Evolutionary conservation across 2,113 vertebrate genomes (phyloP).

Genomic region (Corythornis cristatus): DNA sequence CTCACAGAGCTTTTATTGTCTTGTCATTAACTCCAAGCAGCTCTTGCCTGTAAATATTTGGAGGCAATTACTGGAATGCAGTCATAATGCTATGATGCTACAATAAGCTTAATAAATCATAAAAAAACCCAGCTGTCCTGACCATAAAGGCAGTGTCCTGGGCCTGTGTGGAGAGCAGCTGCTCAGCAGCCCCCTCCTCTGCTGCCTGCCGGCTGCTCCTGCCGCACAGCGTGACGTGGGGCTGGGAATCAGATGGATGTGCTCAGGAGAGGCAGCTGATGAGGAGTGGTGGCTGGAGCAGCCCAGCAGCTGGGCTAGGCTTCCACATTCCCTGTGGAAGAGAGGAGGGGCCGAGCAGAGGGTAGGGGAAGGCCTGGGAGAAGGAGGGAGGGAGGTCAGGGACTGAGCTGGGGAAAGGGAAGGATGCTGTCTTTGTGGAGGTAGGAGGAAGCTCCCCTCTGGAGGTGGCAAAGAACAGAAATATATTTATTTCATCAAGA

Average conservation of each 20-base stretch:
- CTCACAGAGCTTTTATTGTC: neutral
- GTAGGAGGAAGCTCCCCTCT: neutral
- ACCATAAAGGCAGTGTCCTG: neutral
- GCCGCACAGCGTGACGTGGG: constrained; percentile 29
- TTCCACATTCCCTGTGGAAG: neutral
- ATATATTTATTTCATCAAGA: neutral
- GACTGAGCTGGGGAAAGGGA: neutral
- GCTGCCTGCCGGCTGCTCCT: constrained; percentile 69
- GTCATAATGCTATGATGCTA: neutral
- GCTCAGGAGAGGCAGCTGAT: constrained; percentile 51
- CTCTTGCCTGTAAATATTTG: constrained; percentile 47
- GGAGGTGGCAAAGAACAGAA: neutral
- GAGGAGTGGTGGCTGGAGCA: neutral
- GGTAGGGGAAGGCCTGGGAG: neutral
- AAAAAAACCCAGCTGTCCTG: constrained; percentile 32
- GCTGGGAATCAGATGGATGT: constrained; percentile 25
- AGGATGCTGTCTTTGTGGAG: neutral
- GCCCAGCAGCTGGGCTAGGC: constrained; percentile 53
- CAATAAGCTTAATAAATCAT: constrained; percentile 47
- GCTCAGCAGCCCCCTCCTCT: constrained; percentile 14
- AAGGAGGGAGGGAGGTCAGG: neutral
- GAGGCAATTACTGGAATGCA: constrained; percentile 63
- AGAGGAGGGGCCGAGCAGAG: neutral
- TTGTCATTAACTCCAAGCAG: neutral
- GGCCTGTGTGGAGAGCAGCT: constrained; percentile 41